Conservation (phyloP, 2,113 vertebrate species). For the Hyaena hyaena region DNA sequence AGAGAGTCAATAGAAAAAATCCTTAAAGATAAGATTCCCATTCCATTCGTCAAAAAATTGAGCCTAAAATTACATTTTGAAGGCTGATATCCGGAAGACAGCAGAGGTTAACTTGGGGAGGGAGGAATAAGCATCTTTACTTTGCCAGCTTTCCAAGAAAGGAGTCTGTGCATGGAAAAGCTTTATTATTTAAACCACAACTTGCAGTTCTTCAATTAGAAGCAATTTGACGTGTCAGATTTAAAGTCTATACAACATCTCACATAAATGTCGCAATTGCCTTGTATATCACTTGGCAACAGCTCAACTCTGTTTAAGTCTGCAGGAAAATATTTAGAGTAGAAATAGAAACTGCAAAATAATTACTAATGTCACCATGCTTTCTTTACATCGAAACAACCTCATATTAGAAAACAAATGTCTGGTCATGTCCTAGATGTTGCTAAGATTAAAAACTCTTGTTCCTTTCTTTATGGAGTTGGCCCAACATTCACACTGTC, state of each 20-base stretch:
- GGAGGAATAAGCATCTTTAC: neutral
- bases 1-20: neutral
- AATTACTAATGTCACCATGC: neutral
- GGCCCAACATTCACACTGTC: neutral
- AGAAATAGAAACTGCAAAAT: constrained; percentile 35
- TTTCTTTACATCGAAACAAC: constrained; percentile 10
- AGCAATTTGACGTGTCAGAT: constrained; percentile 56
- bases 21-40: neutral
- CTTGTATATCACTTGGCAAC: neutral
- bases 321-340: constrained; percentile 51
- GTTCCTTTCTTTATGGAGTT: neutral
- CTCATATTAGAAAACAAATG: neutral
- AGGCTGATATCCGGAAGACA: constrained; percentile 8
- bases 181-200: constrained; percentile 36
- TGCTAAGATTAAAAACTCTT: neutral
- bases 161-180: neutral
- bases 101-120: neutral
- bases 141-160: constrained; percentile 1
- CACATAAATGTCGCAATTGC: neutral
- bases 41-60: constrained; percentile 2
- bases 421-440: neutral
- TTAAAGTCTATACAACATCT: constrained; percentile 15
- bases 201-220: constrained; percentile 25
- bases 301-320: constrained; percentile 15
- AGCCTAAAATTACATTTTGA: constrained; percentile 25